Conservation (phyloP, 2,888 invertebrate genomes). For the Drosophila peninsularis region DNA sequence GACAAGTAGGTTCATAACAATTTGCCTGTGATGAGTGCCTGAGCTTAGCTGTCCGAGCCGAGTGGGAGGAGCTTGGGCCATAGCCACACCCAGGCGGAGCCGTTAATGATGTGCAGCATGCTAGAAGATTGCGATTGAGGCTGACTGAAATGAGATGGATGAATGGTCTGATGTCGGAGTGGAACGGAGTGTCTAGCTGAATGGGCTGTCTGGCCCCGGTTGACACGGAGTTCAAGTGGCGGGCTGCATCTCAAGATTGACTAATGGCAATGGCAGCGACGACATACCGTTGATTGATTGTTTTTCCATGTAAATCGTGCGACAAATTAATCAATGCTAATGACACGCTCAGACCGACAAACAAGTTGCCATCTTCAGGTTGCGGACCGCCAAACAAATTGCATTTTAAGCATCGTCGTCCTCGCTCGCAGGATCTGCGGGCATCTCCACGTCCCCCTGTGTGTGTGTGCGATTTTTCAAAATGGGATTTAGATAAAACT, state of each 20-base stretch:
- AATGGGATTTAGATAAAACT: conserved; percentile 67
- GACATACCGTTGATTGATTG: conserved; percentile 79
- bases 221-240: conserved; percentile 71
- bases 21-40: conserved; percentile 39
- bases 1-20: conserved; percentile 43
- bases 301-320: conserved; percentile 81
- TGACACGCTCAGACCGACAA: conserved; percentile 80
- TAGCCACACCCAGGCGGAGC: conserved; percentile 46
- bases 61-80: conserved; percentile 31
- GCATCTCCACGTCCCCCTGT: conserved; percentile 14
- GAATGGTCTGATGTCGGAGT: conserved; percentile 19
- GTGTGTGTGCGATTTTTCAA: conserved; percentile 67
- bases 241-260: conserved; percentile 75
- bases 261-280: conserved; percentile 65
- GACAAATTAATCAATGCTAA: conserved; percentile 85
- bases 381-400: conserved; percentile 61
- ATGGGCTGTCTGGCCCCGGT: conserved; percentile 41
- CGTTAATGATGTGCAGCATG: conserved; percentile 77
- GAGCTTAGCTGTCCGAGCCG: conserved; percentile 44
- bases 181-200: conserved; percentile 28
- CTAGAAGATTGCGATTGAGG: conserved; percentile 68
- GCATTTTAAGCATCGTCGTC: conserved; percentile 71
- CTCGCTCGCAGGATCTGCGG: conserved; percentile 34
- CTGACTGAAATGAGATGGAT: conserved; percentile 54
- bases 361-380: conserved; percentile 64